phyloP scores from a whole-genome alignment of 2,797 vertebrate species.

The Jordanella pulchra region DNA sequence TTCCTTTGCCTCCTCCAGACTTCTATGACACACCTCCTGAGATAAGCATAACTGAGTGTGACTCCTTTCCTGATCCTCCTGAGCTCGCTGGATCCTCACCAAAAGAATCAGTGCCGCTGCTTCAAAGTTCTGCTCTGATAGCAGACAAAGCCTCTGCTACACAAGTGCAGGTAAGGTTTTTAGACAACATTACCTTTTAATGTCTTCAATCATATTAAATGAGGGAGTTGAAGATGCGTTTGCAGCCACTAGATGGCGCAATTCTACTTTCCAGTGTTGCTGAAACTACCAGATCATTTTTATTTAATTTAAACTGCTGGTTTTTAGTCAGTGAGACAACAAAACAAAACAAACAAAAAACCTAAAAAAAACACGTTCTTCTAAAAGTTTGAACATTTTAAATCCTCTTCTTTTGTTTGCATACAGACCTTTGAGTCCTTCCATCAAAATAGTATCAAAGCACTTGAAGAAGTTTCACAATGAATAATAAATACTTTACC shows the following conservation, averaged over 20 bases:
- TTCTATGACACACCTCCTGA: constrained; percentile 52
- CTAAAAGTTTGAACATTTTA: neutral
- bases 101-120: neutral
- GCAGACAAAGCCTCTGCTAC: neutral
- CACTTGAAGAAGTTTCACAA: neutral
- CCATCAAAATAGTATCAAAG: neutral
- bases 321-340: neutral
- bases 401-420: neutral
- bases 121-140: neutral
- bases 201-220: neutral
- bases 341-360: neutral
- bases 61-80: constrained; percentile 5
- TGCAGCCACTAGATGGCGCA: constrained; percentile 46
- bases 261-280: neutral
- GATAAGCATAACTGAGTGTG: constrained; percentile 13
- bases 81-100: neutral
- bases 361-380: neutral
- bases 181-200: neutral
- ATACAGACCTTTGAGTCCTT: too few species aligned
- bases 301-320: too few species aligned
- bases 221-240: neutral
- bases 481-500: neutral
- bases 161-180: constrained; percentile 49
- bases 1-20: constrained; percentile 42
- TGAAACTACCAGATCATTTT: too few species aligned